Base-by-base conservation (phyloP, 2,888 invertebrate genomes). In the Lysandra coridon region DNA sequence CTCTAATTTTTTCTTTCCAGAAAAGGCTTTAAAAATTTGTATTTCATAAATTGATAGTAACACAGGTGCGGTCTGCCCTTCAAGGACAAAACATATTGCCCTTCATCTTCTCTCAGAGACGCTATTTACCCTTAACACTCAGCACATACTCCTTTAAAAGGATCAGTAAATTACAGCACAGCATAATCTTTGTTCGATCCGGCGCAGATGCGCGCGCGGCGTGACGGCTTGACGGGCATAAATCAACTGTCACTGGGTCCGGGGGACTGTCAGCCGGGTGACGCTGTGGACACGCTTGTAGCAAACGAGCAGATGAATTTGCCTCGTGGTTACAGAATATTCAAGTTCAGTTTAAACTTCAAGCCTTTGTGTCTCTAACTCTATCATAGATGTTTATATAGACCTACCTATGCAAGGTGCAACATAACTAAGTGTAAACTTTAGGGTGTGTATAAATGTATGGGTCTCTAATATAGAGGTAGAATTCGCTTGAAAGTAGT, bases 211-310 rank as follows among this genome's bases (percentile, higher is more conserved):
- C 92, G 92, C 90, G 85, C 86, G 89, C 93, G 92, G 90, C 85
- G 86, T 94, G 93, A 94, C 92, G 93, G 87, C 91, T 86, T 94
- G 94, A 94, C 92, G 90, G 93, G 90, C 93, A 94, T 94, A 94
- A 94, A 94, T 94, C 94, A 94, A 93, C 94, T 94, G 94, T 93
- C 93, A 94, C 89, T 89, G 91, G 88, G 88, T 90, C 91, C 87
- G 86, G 84, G 86, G 86, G 87, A 88, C 90, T 91, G 89, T 91
- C 91, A 89, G 90, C 84, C 85, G 33, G 82, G 86, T 82, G 84
- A 83, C 84, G 87, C 78, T 87, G 85, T 90, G 91, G 93, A 93
- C 85, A 84, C 77, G 84, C 78, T 17, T 57, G 57, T 57, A 49
- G 37, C 14, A 64, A 69, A 49, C 17, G 64, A 78, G 49, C 78